Conservation (phyloP, 2,888 invertebrate genomes). For the Xestia ashworthii region DNA sequence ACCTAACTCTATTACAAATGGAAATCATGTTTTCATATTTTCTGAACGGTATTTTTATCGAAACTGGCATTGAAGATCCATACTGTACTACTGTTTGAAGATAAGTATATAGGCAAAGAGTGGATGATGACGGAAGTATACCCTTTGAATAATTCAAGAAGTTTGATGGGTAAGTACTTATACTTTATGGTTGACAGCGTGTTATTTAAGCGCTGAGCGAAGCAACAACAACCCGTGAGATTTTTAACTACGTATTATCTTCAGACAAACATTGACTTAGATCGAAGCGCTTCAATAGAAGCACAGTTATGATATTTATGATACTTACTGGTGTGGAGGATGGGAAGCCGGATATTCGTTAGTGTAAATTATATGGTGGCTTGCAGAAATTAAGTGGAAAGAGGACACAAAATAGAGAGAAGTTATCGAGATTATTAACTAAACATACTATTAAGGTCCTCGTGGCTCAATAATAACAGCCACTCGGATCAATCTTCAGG, state of each 20-base stretch:
- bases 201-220: conserved; percentile 69
- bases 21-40: conserved; percentile 31
- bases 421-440: background rate
- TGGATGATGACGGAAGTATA: conserved; percentile 53
- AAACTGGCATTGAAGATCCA: conserved; percentile 35
- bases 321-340: conserved; percentile 59
- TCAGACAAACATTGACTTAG: conserved; percentile 79
- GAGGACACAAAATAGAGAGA: background rate
- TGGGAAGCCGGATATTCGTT: conserved; percentile 24
- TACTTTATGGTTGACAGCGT: conserved; percentile 63
- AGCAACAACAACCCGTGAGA: conserved; percentile 76
- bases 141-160: conserved; percentile 61
- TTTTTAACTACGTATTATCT: conserved; percentile 80
- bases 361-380: background rate
- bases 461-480: too few relatives aligned
- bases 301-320: conserved; percentile 72
- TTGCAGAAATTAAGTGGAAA: background rate
- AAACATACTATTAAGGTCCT: too few relatives aligned
- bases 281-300: conserved; percentile 71
- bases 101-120: conserved; percentile 30
- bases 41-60: conserved; percentile 19
- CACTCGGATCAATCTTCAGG: too few relatives aligned
- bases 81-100: conserved; percentile 42
- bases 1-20: conserved; percentile 10
- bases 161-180: conserved; percentile 53